These are phyloP conservation scores for Eretmocerus hayati DNA, from an alignment of 2,888 invertebrate species.

Conservation along the genomic window DNA sequence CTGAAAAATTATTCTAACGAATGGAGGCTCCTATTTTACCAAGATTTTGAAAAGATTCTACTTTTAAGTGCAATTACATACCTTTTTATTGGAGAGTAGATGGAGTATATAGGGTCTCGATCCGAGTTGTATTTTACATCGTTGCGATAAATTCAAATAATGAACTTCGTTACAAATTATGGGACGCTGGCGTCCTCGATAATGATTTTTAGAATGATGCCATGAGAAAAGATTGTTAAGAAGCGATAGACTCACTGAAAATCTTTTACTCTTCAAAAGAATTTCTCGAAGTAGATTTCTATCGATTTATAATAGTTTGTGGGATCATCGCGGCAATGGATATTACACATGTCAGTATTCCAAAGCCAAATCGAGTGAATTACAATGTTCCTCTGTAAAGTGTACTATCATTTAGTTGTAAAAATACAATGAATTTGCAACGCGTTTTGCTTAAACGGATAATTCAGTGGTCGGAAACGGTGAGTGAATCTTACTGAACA, in stretches of 20 bases:
- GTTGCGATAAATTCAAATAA: slow-evolving; percentile 10
- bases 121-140: slow-evolving; percentile 20
- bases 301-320: slow-evolving; percentile 23
- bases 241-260: background rate
- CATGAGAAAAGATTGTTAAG: slow-evolving; percentile 7
- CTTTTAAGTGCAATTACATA: slow-evolving; percentile 7
- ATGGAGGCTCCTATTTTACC: slow-evolving; percentile 15
- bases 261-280: background rate
- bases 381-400: slow-evolving; percentile 25
- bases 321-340: slow-evolving; percentile 24
- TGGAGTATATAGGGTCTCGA: slow-evolving; percentile 15
- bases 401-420: slow-evolving; percentile 22
- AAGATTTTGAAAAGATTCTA: background rate
- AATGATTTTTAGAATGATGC: slow-evolving; percentile 7
- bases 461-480: no score
- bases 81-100: background rate
- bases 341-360: slow-evolving; percentile 26
- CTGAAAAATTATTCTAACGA: slow-evolving; percentile 20
- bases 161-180: slow-evolving; percentile 8
- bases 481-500: no score
- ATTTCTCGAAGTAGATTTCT: slow-evolving; percentile 8
- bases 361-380: slow-evolving; percentile 26
- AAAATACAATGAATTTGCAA: slow-evolving; percentile 18
- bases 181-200: slow-evolving; percentile 23
- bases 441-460: no score